phyloP scores from a whole-genome alignment of 2,888 invertebrate species.

The Cheilosia pagana region DNA sequence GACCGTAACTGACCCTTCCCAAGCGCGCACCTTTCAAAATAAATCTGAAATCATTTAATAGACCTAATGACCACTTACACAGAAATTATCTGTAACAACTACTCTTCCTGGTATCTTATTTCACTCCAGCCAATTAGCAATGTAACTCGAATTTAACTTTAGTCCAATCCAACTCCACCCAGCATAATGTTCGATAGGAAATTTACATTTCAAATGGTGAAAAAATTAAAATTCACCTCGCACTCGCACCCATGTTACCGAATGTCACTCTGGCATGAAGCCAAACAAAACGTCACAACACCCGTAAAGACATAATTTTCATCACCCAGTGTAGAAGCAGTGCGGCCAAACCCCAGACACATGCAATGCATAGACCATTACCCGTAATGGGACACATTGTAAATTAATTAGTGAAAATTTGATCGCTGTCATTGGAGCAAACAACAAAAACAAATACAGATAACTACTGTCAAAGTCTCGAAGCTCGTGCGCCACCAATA shows the following conservation, averaged over 20 bases:
- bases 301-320: constrained; percentile 66
- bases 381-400: constrained; percentile 74
- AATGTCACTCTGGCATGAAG: constrained; percentile 50
- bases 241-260: constrained; percentile 42
- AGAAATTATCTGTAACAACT: constrained; percentile 59
- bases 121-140: constrained; percentile 64
- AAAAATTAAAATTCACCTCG: constrained; percentile 43
- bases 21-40: neutral
- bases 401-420: constrained; percentile 75
- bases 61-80: constrained; percentile 66
- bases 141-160: constrained; percentile 58
- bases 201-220: constrained; percentile 62
- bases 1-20: constrained; percentile 20
- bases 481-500: constrained; percentile 15
- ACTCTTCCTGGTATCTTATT: constrained; percentile 71
- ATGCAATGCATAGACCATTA: constrained; percentile 55
- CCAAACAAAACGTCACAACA: constrained; percentile 73
- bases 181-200: constrained; percentile 23
- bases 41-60: constrained; percentile 61
- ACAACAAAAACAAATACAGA: constrained; percentile 37
- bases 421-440: constrained; percentile 69
- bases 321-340: constrained; percentile 37
- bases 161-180: constrained; percentile 65
- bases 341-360: constrained; percentile 38
- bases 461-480: constrained; percentile 45